Evolutionary conservation across 2,797 vertebrate genomes (phyloP).

Genomic region (Ctenopoma multispine): DNA sequence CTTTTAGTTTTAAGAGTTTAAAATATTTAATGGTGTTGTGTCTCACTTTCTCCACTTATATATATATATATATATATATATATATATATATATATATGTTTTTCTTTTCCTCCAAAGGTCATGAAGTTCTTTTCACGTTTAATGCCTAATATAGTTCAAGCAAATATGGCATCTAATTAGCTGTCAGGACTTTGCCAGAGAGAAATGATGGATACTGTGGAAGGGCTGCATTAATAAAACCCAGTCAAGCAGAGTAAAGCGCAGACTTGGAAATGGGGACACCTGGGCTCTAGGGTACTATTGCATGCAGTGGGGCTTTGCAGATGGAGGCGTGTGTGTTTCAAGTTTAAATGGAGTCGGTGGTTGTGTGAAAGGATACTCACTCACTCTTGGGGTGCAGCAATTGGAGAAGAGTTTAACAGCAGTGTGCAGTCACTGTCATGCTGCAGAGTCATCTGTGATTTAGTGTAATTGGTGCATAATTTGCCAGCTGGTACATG

Average conservation of each 20-base stretch:
- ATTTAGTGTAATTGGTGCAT: slow-evolving; percentile 80
- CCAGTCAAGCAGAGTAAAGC: slow-evolving; percentile 76
- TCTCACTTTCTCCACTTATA: slow-evolving; percentile 25
- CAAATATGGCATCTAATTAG: slow-evolving; percentile 89
- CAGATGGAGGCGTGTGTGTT: slow-evolving; percentile 63
- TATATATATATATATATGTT: slow-evolving; percentile 8
- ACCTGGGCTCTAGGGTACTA: slow-evolving; percentile 65
- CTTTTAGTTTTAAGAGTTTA: slow-evolving; percentile 46
- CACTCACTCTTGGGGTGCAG: slow-evolving; percentile 49
- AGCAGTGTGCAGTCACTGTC: slow-evolving; percentile 75
- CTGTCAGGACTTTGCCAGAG: slow-evolving; percentile 87
- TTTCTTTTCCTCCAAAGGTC: slow-evolving; percentile 28
- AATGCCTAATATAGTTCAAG: slow-evolving; percentile 86
- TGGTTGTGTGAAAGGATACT: slow-evolving; percentile 48
- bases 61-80: not conserved
- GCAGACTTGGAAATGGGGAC: slow-evolving; percentile 65
- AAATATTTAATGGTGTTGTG: slow-evolving; percentile 39
- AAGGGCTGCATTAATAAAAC: slow-evolving; percentile 85
- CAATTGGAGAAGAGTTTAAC: slow-evolving; percentile 60
- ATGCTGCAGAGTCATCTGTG: slow-evolving; percentile 74
- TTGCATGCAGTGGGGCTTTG: slow-evolving; percentile 54
- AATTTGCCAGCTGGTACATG: slow-evolving; percentile 80
- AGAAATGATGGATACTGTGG: slow-evolving; percentile 88
- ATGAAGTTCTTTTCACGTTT: slow-evolving; percentile 58
- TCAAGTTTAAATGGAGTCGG: slow-evolving; percentile 63